Conservation (phyloP, 2,888 invertebrate genomes). For the Acanthacorydalis orientalis region DNA sequence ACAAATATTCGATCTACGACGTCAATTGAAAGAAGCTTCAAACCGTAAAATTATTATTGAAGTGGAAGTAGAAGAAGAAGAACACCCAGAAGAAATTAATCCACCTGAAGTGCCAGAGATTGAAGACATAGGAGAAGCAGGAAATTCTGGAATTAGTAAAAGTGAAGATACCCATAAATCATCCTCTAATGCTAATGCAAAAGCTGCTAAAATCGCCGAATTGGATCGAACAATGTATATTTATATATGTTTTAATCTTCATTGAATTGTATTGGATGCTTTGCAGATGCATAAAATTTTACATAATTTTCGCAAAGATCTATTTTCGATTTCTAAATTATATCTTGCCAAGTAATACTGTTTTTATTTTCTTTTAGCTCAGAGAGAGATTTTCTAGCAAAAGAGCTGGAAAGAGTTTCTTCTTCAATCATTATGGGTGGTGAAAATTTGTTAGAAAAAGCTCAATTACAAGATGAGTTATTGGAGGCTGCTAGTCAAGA, state of each 20-base stretch:
- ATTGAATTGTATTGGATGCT: too few relatives aligned
- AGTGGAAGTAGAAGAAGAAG: slow-evolving; percentile 24
- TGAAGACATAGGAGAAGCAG: slow-evolving; percentile 40
- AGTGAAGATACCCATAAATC: too few relatives aligned
- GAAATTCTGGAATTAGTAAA: too few relatives aligned
- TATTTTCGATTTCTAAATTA: too few relatives aligned
- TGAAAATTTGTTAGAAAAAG: slow-evolving; percentile 93
- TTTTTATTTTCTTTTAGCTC: slow-evolving; percentile 21
- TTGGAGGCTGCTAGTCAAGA: slow-evolving; percentile 77
- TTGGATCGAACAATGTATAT: too few relatives aligned
- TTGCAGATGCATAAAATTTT: too few relatives aligned
- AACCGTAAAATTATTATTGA: slow-evolving; percentile 33
- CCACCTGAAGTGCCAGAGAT: slow-evolving; percentile 40
- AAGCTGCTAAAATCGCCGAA: too few relatives aligned
- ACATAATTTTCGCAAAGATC: too few relatives aligned
- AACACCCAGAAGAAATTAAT: slow-evolving; percentile 42
- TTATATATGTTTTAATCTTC: too few relatives aligned
- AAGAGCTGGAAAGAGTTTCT: slow-evolving; percentile 78
- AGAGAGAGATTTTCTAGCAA: slow-evolving; percentile 68
- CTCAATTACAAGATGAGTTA: slow-evolving; percentile 79
- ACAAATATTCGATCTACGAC: slow-evolving; percentile 84
- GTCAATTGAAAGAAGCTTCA: slow-evolving; percentile 39
- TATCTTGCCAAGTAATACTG: neutral
- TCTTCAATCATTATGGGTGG: slow-evolving; percentile 95
- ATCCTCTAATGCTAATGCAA: too few relatives aligned